Evolutionary conservation across 2,113 vertebrate species (phyloP), one percentile per base, ranked within the genome.

Genomic region (Hippopotamus amphibius): DNA sequence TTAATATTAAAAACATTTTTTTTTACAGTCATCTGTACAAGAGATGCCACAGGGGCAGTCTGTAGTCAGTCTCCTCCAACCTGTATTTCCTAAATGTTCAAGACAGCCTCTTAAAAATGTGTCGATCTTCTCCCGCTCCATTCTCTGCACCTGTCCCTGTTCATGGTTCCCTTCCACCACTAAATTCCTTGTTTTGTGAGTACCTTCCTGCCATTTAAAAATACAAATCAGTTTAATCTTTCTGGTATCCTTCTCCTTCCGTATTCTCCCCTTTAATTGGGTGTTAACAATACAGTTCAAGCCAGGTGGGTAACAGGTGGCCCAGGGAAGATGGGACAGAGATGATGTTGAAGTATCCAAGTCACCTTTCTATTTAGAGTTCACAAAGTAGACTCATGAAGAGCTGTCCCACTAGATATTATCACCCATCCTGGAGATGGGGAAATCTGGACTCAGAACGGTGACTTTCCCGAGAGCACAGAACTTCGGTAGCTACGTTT

Each of bases 351-450:
- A 4, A 16, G 11, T 28, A 43, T 81, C 13, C 9, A n/a, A 43
- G 5, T 37, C 2, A 16, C 2, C 17, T 22, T 48, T 77, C 17
- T 41, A 8, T 26, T 76, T 37, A 21, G 14, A 76, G 48, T 46
- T 74, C 17, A 37, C 24, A n/a, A 28, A 88, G 13, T 57, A 22
- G 8, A 88, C 12, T 57, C 26, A 37, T 2, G 1, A 72, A 83
- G 3, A n/a, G 2, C 1, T 72, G 3, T 77, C 46, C 3, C 24
- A 43, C 6, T 8, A 17, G 46, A 21, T 37, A 57, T 2, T 5
- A n/a, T 7, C 14, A 30, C 33, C 61, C 37, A 10, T 30, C 72
- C 41, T 50, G 24, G 15, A 53, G 6, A 46, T 14, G 43, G 17
- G 28, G 53, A 69, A 50, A 81, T 46, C n/a, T 17, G 50, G 28